Evolutionary conservation across 2,797 vertebrate species (phyloP).

Genomic region (Syngnathus acus): DNA sequence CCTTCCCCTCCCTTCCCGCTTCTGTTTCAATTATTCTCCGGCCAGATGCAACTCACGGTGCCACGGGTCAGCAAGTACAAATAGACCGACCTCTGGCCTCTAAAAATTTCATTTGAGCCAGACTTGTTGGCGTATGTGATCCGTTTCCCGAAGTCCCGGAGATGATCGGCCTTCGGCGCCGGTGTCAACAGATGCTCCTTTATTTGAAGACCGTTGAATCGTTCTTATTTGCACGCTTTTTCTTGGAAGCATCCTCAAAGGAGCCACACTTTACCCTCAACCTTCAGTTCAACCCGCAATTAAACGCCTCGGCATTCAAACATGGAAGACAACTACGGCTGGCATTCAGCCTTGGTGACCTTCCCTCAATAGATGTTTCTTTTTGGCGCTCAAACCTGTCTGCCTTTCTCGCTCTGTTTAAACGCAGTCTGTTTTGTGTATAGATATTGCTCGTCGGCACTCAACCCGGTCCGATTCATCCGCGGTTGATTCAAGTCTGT

Average conservation of each 20-base stretch:
- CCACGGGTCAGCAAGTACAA: slow-evolving; percentile 52
- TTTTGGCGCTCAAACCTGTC: neutral
- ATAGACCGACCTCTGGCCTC: slow-evolving; percentile 45
- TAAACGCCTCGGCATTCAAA: neutral
- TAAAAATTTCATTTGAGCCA: slow-evolving; percentile 33
- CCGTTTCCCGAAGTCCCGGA: slow-evolving; percentile 41
- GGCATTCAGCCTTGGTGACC: neutral
- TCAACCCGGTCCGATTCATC: too few relatives aligned
- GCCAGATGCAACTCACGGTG: slow-evolving; percentile 30
- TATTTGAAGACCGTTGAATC: neutral
- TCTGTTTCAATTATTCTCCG: slow-evolving; percentile 47
- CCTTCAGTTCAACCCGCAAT: neutral
- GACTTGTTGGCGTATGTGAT: slow-evolving; percentile 43
- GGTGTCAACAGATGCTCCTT: slow-evolving; percentile 43
- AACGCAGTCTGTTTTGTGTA: neutral
- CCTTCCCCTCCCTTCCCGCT: neutral
- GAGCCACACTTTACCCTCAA: neutral
- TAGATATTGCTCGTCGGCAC: neutral
- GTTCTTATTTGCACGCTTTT: neutral
- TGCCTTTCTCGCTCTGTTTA: neutral
- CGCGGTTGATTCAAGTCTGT: too few relatives aligned
- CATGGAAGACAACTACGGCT: neutral
- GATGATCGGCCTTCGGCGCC: slow-evolving; percentile 34
- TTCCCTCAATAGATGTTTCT: neutral
- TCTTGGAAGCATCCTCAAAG: neutral